These are phyloP conservation scores for Bombus waltoni DNA, from an alignment of 1,140 invertebrate species.

Conservation along the genomic window DNA sequence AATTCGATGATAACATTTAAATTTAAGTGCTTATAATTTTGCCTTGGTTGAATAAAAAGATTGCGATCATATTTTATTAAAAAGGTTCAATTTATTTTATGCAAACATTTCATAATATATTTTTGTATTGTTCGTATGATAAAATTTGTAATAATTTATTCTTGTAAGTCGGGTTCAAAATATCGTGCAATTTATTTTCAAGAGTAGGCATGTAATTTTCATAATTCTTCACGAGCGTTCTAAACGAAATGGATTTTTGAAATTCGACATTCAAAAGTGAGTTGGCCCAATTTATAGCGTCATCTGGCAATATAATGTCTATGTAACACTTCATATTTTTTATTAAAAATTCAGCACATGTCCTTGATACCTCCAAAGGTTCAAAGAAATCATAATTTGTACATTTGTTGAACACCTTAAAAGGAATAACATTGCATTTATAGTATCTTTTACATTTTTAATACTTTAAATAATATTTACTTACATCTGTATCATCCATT, in stretches of 20 bases:
- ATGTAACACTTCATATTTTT: conserved; percentile 44
- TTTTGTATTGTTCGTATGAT: conserved; percentile 59
- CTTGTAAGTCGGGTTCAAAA: conserved; percentile 71
- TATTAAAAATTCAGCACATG: conserved; percentile 61
- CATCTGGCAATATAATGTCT: conserved; percentile 44
- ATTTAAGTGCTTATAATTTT: not conserved
- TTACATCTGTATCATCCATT: conserved; percentile 78
- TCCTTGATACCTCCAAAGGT: conserved; percentile 65
- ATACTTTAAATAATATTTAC: conserved; percentile 10
- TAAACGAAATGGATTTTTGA: conserved; percentile 51
- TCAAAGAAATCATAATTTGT: conserved; percentile 75
- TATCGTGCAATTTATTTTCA: conserved; percentile 57
- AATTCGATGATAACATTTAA: no score
- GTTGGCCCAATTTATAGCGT: conserved; percentile 53
- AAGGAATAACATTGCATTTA: conserved; percentile 44
- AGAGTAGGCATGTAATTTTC: conserved; percentile 55
- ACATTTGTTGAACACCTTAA: conserved; percentile 78
- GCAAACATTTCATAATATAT: not conserved
- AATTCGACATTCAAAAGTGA: conserved; percentile 53
- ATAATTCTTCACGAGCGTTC: conserved; percentile 61
- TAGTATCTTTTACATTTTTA: not conserved
- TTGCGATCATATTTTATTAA: not conserved
- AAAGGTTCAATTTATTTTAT: conserved; percentile 10
- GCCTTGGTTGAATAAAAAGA: not conserved
- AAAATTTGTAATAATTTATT: conserved; percentile 71